These are phyloP conservation scores for Coptotermes formosanus DNA, from an alignment of 1,140 invertebrate species.

Conservation along the genomic window DNA sequence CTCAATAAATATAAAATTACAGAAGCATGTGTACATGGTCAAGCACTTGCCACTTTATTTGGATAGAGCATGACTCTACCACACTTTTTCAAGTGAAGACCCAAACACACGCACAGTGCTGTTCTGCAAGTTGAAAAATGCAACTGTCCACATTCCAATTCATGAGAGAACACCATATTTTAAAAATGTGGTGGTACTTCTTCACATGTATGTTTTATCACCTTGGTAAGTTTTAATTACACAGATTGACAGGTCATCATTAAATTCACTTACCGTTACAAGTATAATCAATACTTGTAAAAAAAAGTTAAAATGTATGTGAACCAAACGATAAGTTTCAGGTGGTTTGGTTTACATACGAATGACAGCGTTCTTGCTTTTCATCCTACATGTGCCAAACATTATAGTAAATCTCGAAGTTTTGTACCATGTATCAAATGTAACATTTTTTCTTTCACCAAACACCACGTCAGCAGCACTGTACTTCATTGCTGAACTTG, in stretches of 20 bases:
- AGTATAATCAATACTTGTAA: neutral
- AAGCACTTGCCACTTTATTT: neutral
- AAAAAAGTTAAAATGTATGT: slow-evolving; percentile 11
- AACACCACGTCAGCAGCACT: neutral
- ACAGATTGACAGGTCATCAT: neutral
- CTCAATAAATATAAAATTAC: neutral
- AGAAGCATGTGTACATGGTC: no score
- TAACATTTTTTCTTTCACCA: slow-evolving; percentile 10
- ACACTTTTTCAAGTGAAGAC: neutral
- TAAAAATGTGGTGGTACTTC: slow-evolving; percentile 1
- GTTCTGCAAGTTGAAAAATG: neutral
- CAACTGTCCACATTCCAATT: neutral
- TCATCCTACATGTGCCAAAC: neutral
- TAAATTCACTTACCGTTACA: neutral
- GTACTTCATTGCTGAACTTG: neutral
- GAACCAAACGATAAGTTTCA: neutral
- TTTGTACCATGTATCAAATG: neutral
- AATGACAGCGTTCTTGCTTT: neutral
- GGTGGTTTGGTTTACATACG: neutral
- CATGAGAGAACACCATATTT: neutral
- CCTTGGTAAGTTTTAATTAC: neutral
- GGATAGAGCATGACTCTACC: neutral
- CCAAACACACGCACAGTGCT: neutral
- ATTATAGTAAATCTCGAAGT: neutral
- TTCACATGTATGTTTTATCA: neutral